Conservation (phyloP, 2,888 invertebrate species). For the Lordiphosa fenestrarum region DNA sequence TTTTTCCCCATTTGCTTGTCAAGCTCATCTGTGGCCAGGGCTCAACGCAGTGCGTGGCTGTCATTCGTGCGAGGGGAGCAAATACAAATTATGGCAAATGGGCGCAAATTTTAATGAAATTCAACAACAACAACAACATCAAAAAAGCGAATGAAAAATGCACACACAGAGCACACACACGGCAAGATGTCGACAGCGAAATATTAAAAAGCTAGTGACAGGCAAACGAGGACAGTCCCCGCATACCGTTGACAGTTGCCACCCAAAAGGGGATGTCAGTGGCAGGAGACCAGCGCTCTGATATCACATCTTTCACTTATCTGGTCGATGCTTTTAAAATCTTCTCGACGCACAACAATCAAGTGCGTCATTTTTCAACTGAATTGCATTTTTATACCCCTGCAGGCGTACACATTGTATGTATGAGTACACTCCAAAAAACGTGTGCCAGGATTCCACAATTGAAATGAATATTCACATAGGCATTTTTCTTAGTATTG, state of each 20-base stretch:
- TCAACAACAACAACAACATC: conserved; percentile 57
- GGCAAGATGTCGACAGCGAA: conserved; percentile 61
- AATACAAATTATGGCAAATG: conserved; percentile 74
- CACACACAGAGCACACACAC: conserved; percentile 17
- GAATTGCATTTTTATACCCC: no score
- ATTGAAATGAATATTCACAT: no score
- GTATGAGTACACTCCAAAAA: no score
- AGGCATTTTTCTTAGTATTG: no score
- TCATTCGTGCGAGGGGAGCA: conserved; percentile 51
- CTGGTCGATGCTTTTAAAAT: no score
- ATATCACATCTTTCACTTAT: conserved; percentile 6
- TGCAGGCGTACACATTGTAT: not conserved
- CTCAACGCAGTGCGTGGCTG: conserved; percentile 32
- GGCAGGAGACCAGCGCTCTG: conserved; percentile 10
- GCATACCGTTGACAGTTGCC: conserved; percentile 22
- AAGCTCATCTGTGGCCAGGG: conserved; percentile 65
- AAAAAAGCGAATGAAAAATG: conserved; percentile 42
- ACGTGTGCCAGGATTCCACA: no score
- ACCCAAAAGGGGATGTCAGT: not conserved
- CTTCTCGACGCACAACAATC: no score
- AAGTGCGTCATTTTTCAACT: no score
- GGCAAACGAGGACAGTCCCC: conserved; percentile 35
- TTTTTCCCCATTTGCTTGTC: conserved; percentile 62
- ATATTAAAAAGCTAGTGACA: conserved; percentile 57
- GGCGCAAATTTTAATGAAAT: conserved; percentile 74